Conservation (phyloP, 2,113 vertebrate genomes). For the Nothocercus nigrocapillus region DNA sequence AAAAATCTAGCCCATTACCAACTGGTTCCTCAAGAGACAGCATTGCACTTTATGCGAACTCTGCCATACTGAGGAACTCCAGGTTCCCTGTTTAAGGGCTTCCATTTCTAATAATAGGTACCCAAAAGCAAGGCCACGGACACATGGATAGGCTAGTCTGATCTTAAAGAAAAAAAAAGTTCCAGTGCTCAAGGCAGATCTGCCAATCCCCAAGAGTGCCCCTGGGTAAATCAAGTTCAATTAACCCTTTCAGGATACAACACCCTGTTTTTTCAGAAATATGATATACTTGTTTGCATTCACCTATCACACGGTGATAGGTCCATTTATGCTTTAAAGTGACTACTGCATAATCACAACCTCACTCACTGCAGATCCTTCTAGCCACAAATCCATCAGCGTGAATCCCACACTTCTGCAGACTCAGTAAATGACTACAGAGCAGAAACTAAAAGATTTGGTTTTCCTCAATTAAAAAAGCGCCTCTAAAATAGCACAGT, state of each 20-base stretch:
- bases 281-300: neutral
- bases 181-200: neutral
- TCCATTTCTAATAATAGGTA: neutral
- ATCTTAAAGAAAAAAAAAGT: neutral
- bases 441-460: neutral
- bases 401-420: neutral
- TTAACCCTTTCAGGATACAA: neutral
- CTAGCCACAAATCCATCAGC: neutral
- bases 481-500: neutral
- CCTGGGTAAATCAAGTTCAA: neutral
- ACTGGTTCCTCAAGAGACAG: neutral
- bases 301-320: neutral
- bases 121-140: neutral
- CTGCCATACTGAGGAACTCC: neutral
- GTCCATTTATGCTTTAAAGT: neutral
- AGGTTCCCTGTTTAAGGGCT: neutral
- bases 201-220: neutral
- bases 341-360: neutral
- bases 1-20: neutral
- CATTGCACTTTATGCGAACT: neutral
- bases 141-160: neutral
- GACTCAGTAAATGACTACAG: neutral
- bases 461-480: neutral
- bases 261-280: neutral
- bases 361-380: neutral